Evolutionary conservation across 2,113 vertebrate species (phyloP).

Genomic region (Thomomys bottae): DNA sequence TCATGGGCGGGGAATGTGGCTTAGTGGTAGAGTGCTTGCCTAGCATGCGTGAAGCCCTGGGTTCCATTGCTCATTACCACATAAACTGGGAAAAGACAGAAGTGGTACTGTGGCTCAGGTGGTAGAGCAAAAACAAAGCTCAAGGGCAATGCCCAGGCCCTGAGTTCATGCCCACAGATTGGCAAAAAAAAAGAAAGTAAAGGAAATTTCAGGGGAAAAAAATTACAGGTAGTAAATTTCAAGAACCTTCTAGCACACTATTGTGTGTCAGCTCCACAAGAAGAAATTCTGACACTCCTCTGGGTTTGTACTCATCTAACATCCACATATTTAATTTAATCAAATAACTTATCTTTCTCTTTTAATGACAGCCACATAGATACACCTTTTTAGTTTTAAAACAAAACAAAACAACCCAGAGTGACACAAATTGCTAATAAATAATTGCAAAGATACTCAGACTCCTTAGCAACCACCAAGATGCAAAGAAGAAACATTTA

Average conservation of each 20-base stretch:
- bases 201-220: too few species aligned
- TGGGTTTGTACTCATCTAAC: conserved; percentile 1
- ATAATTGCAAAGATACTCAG: conserved; percentile 42
- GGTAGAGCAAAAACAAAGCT: too few species aligned
- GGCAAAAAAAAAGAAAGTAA: too few species aligned
- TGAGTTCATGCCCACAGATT: too few species aligned
- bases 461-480: conserved; percentile 46
- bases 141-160: too few species aligned
- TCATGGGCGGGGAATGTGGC: too few species aligned
- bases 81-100: too few species aligned
- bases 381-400: conserved; percentile 18
- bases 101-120: too few species aligned
- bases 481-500: neutral
- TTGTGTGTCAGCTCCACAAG: neutral
- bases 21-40: too few species aligned
- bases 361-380: conserved; percentile 31
- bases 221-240: neutral
- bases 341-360: conserved; percentile 24
- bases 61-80: too few species aligned
- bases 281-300: neutral
- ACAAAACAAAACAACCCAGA: neutral
- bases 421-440: conserved; percentile 45
- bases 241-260: neutral
- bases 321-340: conserved; percentile 49
- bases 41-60: too few species aligned